Conservation (phyloP, 2,113 vertebrate genomes). For the Anoura caudifer region DNA sequence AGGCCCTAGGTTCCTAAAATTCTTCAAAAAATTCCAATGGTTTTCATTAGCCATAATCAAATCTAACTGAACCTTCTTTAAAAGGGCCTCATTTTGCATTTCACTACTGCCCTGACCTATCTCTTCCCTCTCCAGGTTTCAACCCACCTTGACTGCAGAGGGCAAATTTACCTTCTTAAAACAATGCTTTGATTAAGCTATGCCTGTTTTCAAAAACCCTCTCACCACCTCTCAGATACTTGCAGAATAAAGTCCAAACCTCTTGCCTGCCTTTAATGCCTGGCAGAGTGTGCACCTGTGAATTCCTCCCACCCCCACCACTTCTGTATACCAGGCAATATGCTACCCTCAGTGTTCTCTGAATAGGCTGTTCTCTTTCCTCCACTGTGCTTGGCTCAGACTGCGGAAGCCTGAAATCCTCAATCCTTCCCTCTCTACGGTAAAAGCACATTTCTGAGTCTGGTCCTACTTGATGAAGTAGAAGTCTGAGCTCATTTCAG, state of each 20-base stretch:
- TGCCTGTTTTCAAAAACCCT: neutral
- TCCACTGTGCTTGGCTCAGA: neutral
- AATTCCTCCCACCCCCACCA: neutral
- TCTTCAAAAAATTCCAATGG: neutral
- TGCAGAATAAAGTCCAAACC: constrained; percentile 13
- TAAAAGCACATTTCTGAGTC: neutral
- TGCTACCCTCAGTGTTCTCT: neutral
- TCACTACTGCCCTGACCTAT: neutral
- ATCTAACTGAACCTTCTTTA: neutral
- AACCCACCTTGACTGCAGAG: neutral
- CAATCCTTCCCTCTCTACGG: neutral
- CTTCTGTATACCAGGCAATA: neutral
- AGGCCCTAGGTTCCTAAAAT: constrained; percentile 33
- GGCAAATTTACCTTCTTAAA: constrained; percentile 16
- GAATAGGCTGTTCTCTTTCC: neutral
- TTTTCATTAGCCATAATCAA: neutral
- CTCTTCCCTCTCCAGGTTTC: neutral
- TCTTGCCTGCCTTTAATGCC: neutral
- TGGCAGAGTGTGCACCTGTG: neutral
- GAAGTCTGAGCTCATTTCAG: neutral
- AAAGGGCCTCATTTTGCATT: neutral
- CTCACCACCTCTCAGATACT: neutral
- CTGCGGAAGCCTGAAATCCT: neutral
- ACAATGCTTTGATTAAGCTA: neutral
- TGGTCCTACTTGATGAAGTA: neutral